Evolutionary conservation across 2,113 vertebrate genomes (phyloP).

Genomic region (Irena cyanogastra): DNA sequence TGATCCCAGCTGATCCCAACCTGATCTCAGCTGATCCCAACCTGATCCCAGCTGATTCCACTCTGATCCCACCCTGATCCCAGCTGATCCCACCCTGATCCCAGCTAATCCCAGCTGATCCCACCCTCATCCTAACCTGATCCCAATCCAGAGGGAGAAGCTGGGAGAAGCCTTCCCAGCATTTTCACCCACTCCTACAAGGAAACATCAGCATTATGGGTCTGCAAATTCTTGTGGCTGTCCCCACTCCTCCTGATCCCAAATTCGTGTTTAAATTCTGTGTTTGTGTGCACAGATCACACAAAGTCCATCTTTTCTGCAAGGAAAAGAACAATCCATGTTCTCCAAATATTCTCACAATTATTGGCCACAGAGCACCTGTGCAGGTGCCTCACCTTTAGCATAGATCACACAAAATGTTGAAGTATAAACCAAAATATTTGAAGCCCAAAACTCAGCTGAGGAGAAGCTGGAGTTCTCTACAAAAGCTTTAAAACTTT

Average conservation of each 20-base stretch:
- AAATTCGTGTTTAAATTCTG: neutral
- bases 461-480: neutral
- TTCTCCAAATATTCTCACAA: neutral
- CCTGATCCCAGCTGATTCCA: too few relatives aligned
- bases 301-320: neutral
- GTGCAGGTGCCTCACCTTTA: neutral
- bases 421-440: neutral
- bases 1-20: neutral
- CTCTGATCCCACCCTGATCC: too few relatives aligned
- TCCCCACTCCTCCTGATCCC: neutral
- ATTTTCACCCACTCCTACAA: neutral
- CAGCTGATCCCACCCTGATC: neutral
- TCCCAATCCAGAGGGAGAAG: too few relatives aligned
- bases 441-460: neutral
- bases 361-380: neutral
- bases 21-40: too few relatives aligned
- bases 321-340: neutral
- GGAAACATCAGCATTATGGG: neutral
- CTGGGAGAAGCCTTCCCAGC: neutral
- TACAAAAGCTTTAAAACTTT: neutral
- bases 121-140: too few relatives aligned
- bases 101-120: neutral
- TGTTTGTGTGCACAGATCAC: neutral
- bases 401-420: neutral
- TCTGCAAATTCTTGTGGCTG: neutral